phyloP scores from a whole-genome alignment of 2,888 invertebrate species.

The Tenthredo amoena region DNA sequence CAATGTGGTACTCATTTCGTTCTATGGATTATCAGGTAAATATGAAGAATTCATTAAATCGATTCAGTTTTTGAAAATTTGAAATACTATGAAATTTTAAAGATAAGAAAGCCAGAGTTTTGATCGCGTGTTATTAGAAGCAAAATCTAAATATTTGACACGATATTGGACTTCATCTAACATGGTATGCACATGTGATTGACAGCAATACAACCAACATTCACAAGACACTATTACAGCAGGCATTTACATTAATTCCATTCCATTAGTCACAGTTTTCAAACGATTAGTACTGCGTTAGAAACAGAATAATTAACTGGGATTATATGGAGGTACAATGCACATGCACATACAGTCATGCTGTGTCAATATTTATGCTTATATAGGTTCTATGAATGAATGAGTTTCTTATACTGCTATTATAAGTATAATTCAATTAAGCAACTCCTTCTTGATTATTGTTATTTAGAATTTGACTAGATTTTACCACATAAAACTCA shows the following conservation, averaged over 20 bases:
- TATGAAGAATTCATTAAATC: background rate
- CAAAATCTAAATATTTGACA: constrained; percentile 20
- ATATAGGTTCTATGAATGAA: constrained; percentile 60
- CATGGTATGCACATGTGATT: constrained; percentile 61
- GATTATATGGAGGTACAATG: constrained; percentile 50
- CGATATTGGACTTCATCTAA: constrained; percentile 46
- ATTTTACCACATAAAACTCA: constrained; percentile 56
- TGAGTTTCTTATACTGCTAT: constrained; percentile 56
- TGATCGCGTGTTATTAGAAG: background rate
- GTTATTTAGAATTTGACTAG: background rate
- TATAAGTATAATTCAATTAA: background rate
- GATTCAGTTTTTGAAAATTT: background rate
- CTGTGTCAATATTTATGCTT: constrained; percentile 43
- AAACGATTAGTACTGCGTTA: constrained; percentile 31
- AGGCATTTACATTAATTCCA: constrained; percentile 50
- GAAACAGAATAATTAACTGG: constrained; percentile 18
- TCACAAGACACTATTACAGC: constrained; percentile 51
- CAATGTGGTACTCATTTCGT: constrained; percentile 26
- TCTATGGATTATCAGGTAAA: background rate
- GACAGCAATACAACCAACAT: constrained; percentile 52
- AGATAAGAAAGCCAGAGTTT: background rate
- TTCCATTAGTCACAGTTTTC: constrained; percentile 42
- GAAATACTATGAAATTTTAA: background rate
- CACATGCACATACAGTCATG: constrained; percentile 59
- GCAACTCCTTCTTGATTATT: background rate